Evolutionary conservation across 1,140 invertebrate species (phyloP), one percentile per base, ranked within the genome.

Genomic region (Zaprionus ornatus): DNA sequence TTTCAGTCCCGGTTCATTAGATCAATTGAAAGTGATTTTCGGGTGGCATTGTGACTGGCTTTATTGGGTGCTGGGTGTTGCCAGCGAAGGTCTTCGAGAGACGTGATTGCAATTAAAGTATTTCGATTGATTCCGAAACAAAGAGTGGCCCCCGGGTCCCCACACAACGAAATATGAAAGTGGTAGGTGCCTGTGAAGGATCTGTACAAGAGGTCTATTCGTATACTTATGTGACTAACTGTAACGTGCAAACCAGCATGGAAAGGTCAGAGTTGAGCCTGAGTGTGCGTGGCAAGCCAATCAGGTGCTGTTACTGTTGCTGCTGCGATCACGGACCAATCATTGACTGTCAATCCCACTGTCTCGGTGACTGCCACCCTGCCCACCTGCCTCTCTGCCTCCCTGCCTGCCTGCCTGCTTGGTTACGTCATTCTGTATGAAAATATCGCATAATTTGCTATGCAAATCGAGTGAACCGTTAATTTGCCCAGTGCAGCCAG

Each of bases 381-480:
- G 21, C 10, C 45, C 1, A 9, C 9, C 9, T 45, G 7, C 19
- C 19, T 40, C 0, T 1, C 10, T 4, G 1, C 4, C 19, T 21
- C 4, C 10, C 21, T 45, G 21, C 15, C 37, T 60, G 23, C 17
- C 50, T 65, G 35, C 55, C 50, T 64, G 65, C 23, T 48, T 59
- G 21, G 65, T 84, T 90, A 60, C 79, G 75, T 88, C 81, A 67
- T 45, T 27, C 48, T 68, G 56, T 88, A 77, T 84, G 74, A 65
- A 90, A 85, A 90, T 90, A 90, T 90, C 85, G 86, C 85, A 90
- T 90, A 90, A 90, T 90, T 90, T 90, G 79, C 86, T 90, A 90
- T 90, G 85, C 85, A 90, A 90, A 90, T 90, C 65, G 70, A 90
- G 86, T 76, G 52, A 73, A 77, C 85, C 76, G 72, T 82, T 90